phyloP scores from a whole-genome alignment of 1,140 invertebrate species.

The Bradynema listronoti region DNA sequence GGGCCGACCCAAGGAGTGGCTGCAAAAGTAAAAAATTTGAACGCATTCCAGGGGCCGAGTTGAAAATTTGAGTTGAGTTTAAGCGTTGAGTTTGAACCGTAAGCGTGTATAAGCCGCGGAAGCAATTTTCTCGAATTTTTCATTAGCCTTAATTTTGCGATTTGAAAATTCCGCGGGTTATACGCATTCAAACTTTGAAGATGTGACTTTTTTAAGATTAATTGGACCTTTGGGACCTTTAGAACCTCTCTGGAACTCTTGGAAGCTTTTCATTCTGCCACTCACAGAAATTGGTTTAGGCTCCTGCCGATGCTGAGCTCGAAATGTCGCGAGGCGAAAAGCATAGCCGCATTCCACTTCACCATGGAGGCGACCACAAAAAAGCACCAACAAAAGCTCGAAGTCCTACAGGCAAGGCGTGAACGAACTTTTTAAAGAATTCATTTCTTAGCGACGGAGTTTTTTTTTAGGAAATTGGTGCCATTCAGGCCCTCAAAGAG shows the following conservation, averaged over 20 bases:
- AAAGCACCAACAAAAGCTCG: slow-evolving; percentile 84
- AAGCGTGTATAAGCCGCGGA: not conserved
- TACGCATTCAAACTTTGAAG: no score
- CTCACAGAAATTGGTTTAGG: slow-evolving; percentile 62
- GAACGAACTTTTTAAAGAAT: no score
- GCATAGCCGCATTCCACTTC: slow-evolving; percentile 95
- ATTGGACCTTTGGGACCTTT: no score
- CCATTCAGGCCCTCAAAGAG: slow-evolving; percentile 86
- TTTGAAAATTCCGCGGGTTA: no score
- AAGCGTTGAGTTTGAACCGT: no score
- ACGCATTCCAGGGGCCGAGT: no score
- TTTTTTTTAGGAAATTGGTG: slow-evolving; percentile 86
- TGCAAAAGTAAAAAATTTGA: slow-evolving; percentile 27
- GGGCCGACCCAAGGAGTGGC: slow-evolving; percentile 91
- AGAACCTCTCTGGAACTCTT: no score
- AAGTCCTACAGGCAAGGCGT: slow-evolving; percentile 60
- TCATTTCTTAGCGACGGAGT: no score
- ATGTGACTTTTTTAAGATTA: no score
- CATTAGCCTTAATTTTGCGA: no score
- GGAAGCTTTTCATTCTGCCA: not conserved
- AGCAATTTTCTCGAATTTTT: no score
- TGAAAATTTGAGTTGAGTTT: no score
- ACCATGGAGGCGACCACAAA: slow-evolving; percentile 99
- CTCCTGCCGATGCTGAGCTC: slow-evolving; percentile 90
- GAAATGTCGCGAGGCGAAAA: slow-evolving; percentile 86